These are phyloP conservation scores for Podarcis muralis DNA, from an alignment of 2,113 vertebrate species.

Conservation along the genomic window DNA sequence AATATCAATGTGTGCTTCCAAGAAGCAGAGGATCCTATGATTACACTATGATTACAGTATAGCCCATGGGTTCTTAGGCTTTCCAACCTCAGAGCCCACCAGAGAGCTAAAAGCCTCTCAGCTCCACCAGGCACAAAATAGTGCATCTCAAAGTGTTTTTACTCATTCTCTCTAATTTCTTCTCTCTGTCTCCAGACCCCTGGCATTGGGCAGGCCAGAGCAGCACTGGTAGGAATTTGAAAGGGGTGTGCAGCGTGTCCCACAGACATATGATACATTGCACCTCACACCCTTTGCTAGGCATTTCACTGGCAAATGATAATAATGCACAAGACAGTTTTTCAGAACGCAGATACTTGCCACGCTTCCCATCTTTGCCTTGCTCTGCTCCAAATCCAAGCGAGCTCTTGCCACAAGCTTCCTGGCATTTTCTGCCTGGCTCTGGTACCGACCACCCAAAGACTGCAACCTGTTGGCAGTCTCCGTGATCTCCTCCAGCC, in stretches of 20 bases:
- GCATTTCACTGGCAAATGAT: neutral
- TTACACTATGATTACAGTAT: neutral
- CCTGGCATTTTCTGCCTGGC: conserved; percentile 67
- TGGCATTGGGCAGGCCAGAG: neutral
- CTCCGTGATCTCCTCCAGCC: conserved; percentile 72
- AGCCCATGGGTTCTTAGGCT: neutral
- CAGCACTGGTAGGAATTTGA: neutral
- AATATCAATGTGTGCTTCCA: neutral
- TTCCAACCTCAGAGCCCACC: too few species aligned
- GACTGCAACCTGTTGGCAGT: conserved; percentile 37
- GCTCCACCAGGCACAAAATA: too few species aligned
- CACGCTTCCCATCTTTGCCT: conserved; percentile 52
- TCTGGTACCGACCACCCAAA: conserved; percentile 69
- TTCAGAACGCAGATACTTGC: conserved; percentile 62
- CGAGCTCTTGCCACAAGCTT: conserved; percentile 74
- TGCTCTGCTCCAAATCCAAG: conserved; percentile 72
- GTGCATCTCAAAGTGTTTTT: too few species aligned
- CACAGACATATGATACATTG: neutral
- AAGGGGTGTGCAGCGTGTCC: neutral
- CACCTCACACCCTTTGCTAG: neutral
- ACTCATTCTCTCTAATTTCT: too few species aligned
- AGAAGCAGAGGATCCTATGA: neutral
- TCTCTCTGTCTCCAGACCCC: neutral
- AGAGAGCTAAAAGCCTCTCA: too few species aligned
- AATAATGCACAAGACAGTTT: rapidly evolving